Evolutionary conservation across 2,888 invertebrate species (phyloP), one percentile per base, ranked within the genome.

Genomic region (Campoplex nolae): DNA sequence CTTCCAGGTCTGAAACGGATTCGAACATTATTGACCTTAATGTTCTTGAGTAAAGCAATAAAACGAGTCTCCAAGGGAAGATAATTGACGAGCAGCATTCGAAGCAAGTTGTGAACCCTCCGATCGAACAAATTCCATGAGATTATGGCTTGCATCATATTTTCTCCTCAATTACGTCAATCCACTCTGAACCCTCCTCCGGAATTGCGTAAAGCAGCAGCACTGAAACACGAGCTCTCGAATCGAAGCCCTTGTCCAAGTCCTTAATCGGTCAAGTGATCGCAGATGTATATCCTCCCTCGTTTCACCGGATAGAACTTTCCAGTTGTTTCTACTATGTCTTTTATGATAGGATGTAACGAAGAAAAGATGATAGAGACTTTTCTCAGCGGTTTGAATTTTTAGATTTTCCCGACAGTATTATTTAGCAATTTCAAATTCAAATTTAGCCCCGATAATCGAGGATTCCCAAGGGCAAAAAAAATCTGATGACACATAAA

Each of bases 211-310:
- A 68, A 80, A 83, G 74, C 81, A 78, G 80, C 11, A 83, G 58
- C 82, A 73, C 48, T 48, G 71, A 67, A 73, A 68, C 74, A 92
- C 91, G 92, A 90, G 88, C 87, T 78, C 87, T 87, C 84, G 84
- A 81, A 88, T 87, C 86, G 86, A 88, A 80, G 86, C 88, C 85
- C 88, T 87, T 76, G 88, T 89, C 87, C 81, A 89, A 91, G 93
- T 93, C 94, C 94, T 94, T 94, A 94, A 94, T 94, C 94, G 94
- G 94, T 94, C 94, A 94, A 94, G 94, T 94, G 94, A 94, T 94
- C 94, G 93, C 89, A 88, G 91, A 93, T 93, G 91, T 92, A 32
- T 62, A 91, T 91, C 89, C 91, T 79, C 65, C 54, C 83, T 81
- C 73, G 73, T 84, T 71, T 56, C 45, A 58, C 81, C 74, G 62